A percentile compares a stretch with the other conserved stretches of the same genome.
These are phyloP conservation scores for Nemurella pictetii DNA, from an alignment of 2,888 invertebrate genomes.

Conservation along the genomic window DNA sequence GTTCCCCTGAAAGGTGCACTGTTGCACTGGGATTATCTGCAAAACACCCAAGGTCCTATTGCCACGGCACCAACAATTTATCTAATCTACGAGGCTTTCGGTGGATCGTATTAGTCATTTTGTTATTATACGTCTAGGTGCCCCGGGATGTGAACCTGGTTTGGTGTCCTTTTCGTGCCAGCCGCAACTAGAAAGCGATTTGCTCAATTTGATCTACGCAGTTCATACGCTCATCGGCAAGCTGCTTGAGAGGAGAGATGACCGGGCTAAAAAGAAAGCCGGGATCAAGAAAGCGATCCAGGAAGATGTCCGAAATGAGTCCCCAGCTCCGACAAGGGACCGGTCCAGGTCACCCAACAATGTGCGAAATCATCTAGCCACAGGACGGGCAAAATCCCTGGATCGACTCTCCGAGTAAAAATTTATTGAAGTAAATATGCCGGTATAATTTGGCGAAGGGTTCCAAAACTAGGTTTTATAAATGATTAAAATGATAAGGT, in stretches of 20 bases:
- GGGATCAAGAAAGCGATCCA: background rate
- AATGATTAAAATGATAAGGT: too few relatives aligned
- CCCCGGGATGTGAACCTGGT: constrained; percentile 22
- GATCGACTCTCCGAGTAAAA: background rate
- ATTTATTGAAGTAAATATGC: background rate
- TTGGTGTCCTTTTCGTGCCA: constrained; percentile 23
- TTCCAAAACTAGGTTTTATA: too few relatives aligned
- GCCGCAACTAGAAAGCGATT: background rate
- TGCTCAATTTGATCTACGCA: background rate
- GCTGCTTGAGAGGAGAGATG: background rate
- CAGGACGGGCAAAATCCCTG: background rate
- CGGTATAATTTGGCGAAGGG: too few relatives aligned
- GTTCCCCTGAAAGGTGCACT: constrained; percentile 45
- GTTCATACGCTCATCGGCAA: background rate
- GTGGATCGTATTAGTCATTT: background rate
- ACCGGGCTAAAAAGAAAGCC: background rate
- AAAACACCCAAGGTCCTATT: constrained; percentile 44
- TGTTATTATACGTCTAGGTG: background rate
- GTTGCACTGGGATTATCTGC: constrained; percentile 45
- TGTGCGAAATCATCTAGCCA: background rate
- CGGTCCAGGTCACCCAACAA: background rate
- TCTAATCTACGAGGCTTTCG: background rate
- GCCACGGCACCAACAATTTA: background rate
- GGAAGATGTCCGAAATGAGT: background rate
- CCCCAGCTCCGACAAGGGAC: background rate